Evolutionary conservation across 2,113 vertebrate species (phyloP).

Genomic region (Brienomyrus longianalis): DNA sequence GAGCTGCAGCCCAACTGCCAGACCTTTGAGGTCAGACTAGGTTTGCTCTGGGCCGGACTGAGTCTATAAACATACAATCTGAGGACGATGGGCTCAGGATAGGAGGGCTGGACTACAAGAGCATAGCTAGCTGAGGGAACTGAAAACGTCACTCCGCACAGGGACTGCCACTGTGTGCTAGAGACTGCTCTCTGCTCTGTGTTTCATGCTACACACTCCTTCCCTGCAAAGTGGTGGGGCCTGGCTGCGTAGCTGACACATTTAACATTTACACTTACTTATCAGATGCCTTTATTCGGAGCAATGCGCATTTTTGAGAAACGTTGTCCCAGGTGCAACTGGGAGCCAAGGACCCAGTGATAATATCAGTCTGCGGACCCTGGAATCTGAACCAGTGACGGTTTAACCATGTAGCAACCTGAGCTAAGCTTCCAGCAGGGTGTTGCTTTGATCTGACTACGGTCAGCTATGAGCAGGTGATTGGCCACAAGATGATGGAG

Average conservation of each 20-base stretch:
- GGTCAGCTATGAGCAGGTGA: background rate
- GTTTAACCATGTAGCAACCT: background rate
- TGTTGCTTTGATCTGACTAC: background rate
- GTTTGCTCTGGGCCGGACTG: background rate
- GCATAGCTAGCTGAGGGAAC: background rate
- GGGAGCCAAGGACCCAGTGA: background rate
- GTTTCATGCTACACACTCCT: background rate
- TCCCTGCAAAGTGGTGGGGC: background rate
- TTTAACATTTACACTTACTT: background rate
- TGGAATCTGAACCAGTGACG: background rate
- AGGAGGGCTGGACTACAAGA: background rate
- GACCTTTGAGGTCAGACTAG: background rate
- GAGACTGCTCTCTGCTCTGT: background rate
- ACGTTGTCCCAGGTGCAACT: background rate
- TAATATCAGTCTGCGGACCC: background rate
- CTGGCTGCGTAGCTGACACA: background rate
- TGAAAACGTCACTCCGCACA: background rate
- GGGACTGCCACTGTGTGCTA: background rate
- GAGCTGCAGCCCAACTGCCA: background rate
- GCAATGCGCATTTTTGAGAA: background rate
- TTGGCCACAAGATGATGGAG: background rate
- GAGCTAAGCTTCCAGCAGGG: background rate
- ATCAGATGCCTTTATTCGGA: background rate
- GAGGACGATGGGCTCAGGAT: background rate
- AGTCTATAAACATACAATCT: background rate